These are phyloP conservation scores for Rhogogaster chlorosoma DNA, from an alignment of 2,888 invertebrate genomes.

Conservation along the genomic window DNA sequence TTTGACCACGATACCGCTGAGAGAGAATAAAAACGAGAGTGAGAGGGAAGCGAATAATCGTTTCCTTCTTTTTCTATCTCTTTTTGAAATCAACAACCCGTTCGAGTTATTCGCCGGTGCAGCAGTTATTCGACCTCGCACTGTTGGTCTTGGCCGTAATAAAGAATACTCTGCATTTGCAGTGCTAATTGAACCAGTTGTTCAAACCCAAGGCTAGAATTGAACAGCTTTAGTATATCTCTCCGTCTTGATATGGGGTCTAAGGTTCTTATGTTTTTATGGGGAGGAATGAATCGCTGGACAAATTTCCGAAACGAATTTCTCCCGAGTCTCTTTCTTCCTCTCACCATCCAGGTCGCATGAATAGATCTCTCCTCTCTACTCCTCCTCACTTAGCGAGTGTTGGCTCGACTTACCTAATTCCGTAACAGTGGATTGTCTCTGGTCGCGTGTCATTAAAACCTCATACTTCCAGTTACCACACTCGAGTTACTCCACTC, in stretches of 20 bases:
- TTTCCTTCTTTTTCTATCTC: neutral
- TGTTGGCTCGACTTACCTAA: neutral
- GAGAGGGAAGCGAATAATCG: too few relatives aligned
- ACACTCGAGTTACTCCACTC: neutral
- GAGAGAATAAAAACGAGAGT: neutral
- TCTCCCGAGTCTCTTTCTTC: neutral
- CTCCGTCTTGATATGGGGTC: neutral
- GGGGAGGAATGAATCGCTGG: neutral
- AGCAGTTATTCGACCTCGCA: conserved; percentile 17
- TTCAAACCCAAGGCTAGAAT: conserved; percentile 1
- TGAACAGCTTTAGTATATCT: neutral
- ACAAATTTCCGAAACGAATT: neutral
- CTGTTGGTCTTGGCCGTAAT: conserved; percentile 42
- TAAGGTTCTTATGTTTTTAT: too few relatives aligned
- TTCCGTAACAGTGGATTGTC: conserved; percentile 13
- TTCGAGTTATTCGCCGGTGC: neutral
- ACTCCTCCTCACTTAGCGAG: neutral
- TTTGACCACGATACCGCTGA: too few relatives aligned
- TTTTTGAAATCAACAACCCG: neutral
- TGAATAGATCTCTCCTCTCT: neutral
- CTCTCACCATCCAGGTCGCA: neutral
- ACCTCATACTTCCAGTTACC: conserved; percentile 19
- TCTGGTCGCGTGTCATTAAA: conserved; percentile 6
- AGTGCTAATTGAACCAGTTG: conserved; percentile 11
- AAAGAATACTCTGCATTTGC: neutral